Base-by-base conservation (phyloP, 2,888 invertebrate genomes). In the Zygogramma bicolorata region DNA sequence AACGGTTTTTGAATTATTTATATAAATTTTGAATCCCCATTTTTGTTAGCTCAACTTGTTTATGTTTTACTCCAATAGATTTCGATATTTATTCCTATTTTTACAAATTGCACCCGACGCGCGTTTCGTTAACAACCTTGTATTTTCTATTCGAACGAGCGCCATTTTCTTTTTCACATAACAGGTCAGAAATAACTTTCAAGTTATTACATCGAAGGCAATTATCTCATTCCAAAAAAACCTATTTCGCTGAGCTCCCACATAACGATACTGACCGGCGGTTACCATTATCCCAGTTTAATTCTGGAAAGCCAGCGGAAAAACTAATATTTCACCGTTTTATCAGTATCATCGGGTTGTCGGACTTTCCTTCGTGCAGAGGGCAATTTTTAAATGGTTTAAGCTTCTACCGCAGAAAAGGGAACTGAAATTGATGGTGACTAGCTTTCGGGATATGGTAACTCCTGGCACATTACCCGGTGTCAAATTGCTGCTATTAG, bases 381-480 rank as follows among this genome's bases (percentile, higher is more conserved):
- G 20, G 18, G 22, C 20, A 20, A 46, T 25, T 27, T 27, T 38
- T 40, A 65, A 66, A 40, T 73, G 73, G 76, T 73, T 77, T 75
- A 75, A 73, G 74, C 75, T 77, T 69, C 69, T 75, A 61, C 70
- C 74, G 68, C 66, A 66, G 66, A 70, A 60, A 72, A 42, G 72
- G 70, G 73, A 75, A 72, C 68, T 67, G 71, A 73, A 75, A 77
- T 75, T 77, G 74, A 77, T 76, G 77, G 71, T 59, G 75, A 77
- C 74, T 66, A 70, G 76, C 75, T 74, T 74, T 70, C 42, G 49
- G 60, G 74, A 67, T 29, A 62, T 65, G 60, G 34, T 25, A 18
- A 65, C 60, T 59, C 58, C 29, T 61, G 34, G 34, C 59, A 61
- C 29, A 65, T 71, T 61, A 3, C 71, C 29, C 49, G 20, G 40